Base-by-base conservation (phyloP, 2,113 vertebrate species). In the Chrysochloris asiatica region DNA sequence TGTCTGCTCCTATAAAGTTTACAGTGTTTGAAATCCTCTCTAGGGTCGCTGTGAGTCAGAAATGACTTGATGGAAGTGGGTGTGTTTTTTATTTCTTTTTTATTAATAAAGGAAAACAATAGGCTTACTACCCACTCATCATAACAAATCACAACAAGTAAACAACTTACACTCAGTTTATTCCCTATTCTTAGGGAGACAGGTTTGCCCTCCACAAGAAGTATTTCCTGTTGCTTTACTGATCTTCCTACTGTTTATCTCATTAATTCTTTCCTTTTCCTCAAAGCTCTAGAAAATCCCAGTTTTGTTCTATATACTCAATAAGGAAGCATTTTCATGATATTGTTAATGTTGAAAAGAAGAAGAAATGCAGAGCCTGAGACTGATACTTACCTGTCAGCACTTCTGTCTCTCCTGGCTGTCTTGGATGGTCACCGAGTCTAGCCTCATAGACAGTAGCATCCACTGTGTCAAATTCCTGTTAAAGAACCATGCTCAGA, bases 281-380 rank as follows among this genome's bases (percentile, higher is more conserved):
- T 26, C 8, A 45, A 73, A 47, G 73, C 33, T 72, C 69, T 79
- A 80, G 75, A 89, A 89, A 87, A 92, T 59, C 43, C 30, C 30
- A 75, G 28, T 83, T 93, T 85, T 82, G 50, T 85, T 91, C 82
- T 79, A 71, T n/a, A 87, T 1, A 28, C 75, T 95, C 33, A 88
- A 30, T 65, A 50, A 88, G 36, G 52, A 91, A 50, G 4, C 7
- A 61, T 9, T 67, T 24, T 43, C 65, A 91, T 43, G 19, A 54
- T 43, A 75, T 1, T 54, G 21, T 45, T 93, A 14, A 59, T 83
- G n/a, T n/a, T n/a, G 47, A 92, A 52, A 71, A 21, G 67, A 81
- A 89, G 90, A 75, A 77, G 79, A 16, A 88, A 69, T 19, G n/a
- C 12, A 72, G n/a, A 43, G 33, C 45, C 63, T 12, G 50, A 63